Evolutionary conservation across 1,140 invertebrate genomes (phyloP), one percentile per base, ranked within the genome.

Genomic region (Vanessa tameamea): DNA sequence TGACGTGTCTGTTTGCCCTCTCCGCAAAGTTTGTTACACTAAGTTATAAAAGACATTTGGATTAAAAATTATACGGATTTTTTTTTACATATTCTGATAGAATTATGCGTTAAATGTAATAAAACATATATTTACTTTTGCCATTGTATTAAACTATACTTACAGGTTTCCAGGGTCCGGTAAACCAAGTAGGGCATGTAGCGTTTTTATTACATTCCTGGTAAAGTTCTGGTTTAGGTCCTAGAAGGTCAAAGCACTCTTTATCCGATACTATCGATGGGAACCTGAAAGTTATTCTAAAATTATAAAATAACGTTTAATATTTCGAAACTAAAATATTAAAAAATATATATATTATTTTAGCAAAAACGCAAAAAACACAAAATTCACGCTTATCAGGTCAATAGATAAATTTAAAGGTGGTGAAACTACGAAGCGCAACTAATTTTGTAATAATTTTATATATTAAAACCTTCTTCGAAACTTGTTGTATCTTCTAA

Each of bases 11-110:
- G 94, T 77, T 95, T 95, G 1, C 98, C 98, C 77, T 96, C 95
- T 0, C 97, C 98, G 87, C 98, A 99, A 13, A 98, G 93, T 82
- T 96, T 96, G 86, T 98, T 95, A 83, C 98, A 99, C 96, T 98
- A 63, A 23, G 79, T 23, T 48, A 14, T 15, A 61, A 61, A 69
- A 26, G 5, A 47, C 15, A 53, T 15, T 3, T 48, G 5, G 14
- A 43, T 8, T 37, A 20, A 37, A 37, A 37, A 37, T 37, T 5
- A 37, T 37, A 5, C 0, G 7, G 7, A 37, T 37, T 37, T 4
- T 37, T 37, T 37, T 37, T 5, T 7, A 5, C 3, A 37, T 4
- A 4, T 37, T 37, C 7, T 37, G 31, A 37, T 37, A 37, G 3
- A 37, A 37, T 5, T 37, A 37, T 37, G 31, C 7, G 0, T 7